A percentile compares a stretch with the other conserved stretches of the same genome.
Conservation (phyloP, 2,113 vertebrate species). For the Potamarius usumacintae region DNA sequence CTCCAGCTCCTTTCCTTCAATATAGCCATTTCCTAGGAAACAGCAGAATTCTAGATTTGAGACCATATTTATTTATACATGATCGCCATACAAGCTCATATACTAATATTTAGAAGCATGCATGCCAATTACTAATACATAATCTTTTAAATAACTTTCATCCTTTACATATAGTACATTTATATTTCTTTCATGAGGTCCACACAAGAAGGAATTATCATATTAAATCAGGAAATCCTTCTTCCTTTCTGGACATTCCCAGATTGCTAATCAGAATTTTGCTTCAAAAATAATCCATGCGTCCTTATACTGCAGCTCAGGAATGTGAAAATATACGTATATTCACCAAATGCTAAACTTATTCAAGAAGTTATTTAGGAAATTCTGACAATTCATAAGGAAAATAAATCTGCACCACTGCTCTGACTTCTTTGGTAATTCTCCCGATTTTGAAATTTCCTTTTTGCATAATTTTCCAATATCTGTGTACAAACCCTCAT, state of each 20-base stretch:
- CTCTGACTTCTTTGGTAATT: not conserved
- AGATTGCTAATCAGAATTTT: too few species aligned
- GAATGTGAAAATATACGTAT: too few species aligned
- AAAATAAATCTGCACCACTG: not conserved
- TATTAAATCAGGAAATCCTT: too few species aligned
- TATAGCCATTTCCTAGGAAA: conserved; percentile 88
- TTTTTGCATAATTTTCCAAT: not conserved
- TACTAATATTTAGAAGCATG: not conserved
- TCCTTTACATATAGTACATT: too few species aligned
- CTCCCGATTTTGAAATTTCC: not conserved
- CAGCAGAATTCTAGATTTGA: not conserved
- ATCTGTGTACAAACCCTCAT: not conserved
- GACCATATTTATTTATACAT: not conserved
- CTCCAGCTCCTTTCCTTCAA: conserved; percentile 94
- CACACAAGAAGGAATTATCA: too few species aligned
- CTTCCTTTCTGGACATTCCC: too few species aligned
- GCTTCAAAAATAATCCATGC: too few species aligned
- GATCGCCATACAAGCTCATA: not conserved
- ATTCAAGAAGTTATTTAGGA: not conserved
- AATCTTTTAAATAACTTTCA: not conserved
- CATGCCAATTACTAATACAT: not conserved
- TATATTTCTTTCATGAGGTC: too few species aligned
- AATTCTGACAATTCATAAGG: not conserved
- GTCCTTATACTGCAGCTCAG: too few species aligned
- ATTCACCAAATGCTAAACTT: too few species aligned